Percentiles rank a stretch among this genome's conserved stretches.
These are phyloP conservation scores for Zaprionus ghesquierei DNA, from an alignment of 1,140 invertebrate genomes.

Conservation along the genomic window DNA sequence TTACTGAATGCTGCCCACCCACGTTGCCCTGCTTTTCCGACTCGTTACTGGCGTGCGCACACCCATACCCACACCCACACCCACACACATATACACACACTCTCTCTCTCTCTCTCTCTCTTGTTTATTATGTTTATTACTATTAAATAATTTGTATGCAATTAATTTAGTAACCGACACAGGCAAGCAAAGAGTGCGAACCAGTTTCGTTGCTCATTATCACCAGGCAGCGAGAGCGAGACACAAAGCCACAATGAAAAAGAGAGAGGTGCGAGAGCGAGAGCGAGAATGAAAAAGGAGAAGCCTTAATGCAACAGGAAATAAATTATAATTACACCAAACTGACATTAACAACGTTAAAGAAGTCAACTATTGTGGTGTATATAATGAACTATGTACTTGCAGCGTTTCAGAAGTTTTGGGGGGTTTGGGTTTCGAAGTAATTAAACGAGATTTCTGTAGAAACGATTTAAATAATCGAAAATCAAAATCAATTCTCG, in stretches of 20 bases:
- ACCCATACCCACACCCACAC: background rate
- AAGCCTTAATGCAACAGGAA: constrained; percentile 11
- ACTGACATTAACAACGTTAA: background rate
- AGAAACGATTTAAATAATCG: too few relatives aligned
- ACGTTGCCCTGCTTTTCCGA: background rate
- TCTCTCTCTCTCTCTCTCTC: too few relatives aligned
- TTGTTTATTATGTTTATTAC: constrained; percentile 80
- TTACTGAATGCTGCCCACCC: constrained; percentile 44
- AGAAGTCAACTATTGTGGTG: background rate
- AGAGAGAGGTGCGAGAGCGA: too few relatives aligned
- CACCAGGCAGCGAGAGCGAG: constrained; percentile 1
- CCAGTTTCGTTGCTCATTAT: constrained; percentile 66
- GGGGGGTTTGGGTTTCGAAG: background rate
- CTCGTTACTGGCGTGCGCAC: constrained; percentile 19
- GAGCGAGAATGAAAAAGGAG: background rate
- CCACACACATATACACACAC: constrained; percentile 7
- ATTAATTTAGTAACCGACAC: constrained; percentile 67
- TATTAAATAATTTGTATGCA: constrained; percentile 81
- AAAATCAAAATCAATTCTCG: too few relatives aligned
- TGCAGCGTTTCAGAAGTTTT: background rate
- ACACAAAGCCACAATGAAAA: too few relatives aligned
- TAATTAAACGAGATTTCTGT: background rate
- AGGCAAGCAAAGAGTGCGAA: constrained; percentile 27
- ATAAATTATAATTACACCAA: constrained; percentile 6
- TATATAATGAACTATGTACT: background rate